Evolutionary conservation across 2,797 vertebrate genomes (phyloP).

Genomic region (Ibycter americanus): DNA sequence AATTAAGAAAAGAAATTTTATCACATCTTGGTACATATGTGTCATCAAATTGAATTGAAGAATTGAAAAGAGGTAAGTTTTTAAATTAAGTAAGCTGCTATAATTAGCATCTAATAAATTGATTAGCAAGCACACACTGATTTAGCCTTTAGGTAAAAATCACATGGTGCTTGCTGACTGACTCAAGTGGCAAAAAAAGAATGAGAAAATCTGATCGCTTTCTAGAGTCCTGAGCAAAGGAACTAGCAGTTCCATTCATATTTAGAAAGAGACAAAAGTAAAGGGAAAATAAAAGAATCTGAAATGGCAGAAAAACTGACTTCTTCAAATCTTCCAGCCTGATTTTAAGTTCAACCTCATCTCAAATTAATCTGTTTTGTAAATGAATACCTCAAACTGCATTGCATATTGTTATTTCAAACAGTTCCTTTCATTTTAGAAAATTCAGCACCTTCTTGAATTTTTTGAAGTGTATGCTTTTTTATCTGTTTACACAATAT

Average conservation of each 20-base stretch:
- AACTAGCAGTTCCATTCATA: not conserved
- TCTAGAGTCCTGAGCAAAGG: not conserved
- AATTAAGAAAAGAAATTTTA: not conserved
- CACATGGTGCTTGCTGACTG: not conserved
- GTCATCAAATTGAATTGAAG: not conserved
- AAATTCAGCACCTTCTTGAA: not conserved
- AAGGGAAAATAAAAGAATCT: not conserved
- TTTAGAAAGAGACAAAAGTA: not conserved
- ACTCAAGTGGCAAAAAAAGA: not conserved
- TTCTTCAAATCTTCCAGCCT: not conserved
- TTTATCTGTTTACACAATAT: slow-evolving; percentile 7
- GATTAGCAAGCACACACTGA: not conserved
- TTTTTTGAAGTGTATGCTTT: not conserved
- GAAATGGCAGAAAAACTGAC: not conserved
- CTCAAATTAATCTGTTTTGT: not conserved
- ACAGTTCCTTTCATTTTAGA: not conserved
- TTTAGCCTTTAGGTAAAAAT: not conserved
- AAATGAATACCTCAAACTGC: not conserved
- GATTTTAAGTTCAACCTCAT: not conserved
- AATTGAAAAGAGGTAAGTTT: not conserved
- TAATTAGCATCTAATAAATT: not conserved
- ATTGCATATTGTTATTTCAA: not conserved
- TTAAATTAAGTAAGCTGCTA: not conserved
- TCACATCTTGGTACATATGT: not conserved
- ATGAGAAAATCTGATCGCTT: not conserved